These are phyloP conservation scores for Metellina segmentata DNA, from an alignment of 2,888 invertebrate species.

Conservation along the genomic window DNA sequence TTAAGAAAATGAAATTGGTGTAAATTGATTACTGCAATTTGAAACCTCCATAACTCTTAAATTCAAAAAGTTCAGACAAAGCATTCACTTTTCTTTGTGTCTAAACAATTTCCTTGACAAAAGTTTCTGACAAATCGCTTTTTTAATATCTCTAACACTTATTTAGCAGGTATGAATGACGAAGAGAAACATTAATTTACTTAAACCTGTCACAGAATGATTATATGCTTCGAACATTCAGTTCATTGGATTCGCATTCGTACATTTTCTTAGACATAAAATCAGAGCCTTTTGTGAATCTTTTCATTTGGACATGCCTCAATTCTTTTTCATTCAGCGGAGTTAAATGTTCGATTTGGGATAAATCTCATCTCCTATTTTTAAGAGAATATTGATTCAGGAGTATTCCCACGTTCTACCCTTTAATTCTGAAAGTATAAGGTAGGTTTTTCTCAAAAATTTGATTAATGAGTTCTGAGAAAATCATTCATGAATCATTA, in stretches of 20 bases:
- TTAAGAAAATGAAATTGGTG: too few relatives aligned
- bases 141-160: too few relatives aligned
- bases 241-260: neutral
- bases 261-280: neutral
- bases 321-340: neutral
- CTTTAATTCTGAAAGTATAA: neutral
- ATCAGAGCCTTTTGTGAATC: neutral
- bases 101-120: too few relatives aligned
- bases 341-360: neutral
- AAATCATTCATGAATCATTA: neutral
- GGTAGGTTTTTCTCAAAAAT: neutral
- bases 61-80: too few relatives aligned
- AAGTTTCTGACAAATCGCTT: too few relatives aligned
- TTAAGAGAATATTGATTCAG: neutral
- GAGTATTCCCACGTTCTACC: neutral
- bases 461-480: neutral
- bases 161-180: neutral
- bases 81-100: too few relatives aligned
- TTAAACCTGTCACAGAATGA: neutral
- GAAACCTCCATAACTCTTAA: too few relatives aligned
- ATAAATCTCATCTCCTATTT: neutral
- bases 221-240: neutral
- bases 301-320: neutral
- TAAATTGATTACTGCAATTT: too few relatives aligned
- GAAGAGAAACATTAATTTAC: neutral